Percentiles rank a stretch among this genome's conserved stretches.
phyloP scores from a whole-genome alignment of 2,888 invertebrate genomes.

The Ptycholaimellus sp. region DNA sequence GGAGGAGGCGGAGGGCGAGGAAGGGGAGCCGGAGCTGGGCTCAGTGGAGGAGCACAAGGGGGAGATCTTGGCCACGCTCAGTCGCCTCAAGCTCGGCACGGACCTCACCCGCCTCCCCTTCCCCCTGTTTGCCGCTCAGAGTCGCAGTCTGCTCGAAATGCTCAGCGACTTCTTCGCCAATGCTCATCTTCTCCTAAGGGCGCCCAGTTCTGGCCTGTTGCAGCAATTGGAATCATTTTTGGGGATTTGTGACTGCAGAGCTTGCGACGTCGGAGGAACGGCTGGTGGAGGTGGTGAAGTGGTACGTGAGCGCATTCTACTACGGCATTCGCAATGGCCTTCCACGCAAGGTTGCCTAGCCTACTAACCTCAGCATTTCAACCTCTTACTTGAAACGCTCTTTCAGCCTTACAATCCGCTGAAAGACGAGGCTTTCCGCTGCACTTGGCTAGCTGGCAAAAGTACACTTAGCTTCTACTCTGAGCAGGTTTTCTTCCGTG shows the following conservation, averaged over 20 bases:
- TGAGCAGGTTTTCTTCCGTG: neutral
- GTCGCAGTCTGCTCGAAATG: conserved; percentile 32
- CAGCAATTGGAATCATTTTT: too few relatives aligned
- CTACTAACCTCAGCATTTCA: too few relatives aligned
- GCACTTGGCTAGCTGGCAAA: conserved; percentile 28
- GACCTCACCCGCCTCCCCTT: conserved; percentile 32
- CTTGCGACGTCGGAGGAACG: conserved; percentile 25
- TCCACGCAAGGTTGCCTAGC: too few relatives aligned
- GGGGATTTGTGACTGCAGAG: too few relatives aligned
- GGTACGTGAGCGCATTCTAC: conserved; percentile 22
- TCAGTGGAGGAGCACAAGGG: neutral
- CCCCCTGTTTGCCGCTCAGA: conserved; percentile 33
- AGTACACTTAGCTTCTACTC: neutral
- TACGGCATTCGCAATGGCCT: conserved; percentile 3
- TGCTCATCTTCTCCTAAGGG: conserved; percentile 29
- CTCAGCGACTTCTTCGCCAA: conserved; percentile 34
- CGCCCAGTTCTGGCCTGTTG: conserved; percentile 6
- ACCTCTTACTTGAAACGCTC: too few relatives aligned
- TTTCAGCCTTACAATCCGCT: conserved; percentile 35
- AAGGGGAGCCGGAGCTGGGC: neutral
- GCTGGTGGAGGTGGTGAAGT: conserved; percentile 30
- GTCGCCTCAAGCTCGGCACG: conserved; percentile 34
- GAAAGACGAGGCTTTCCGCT: conserved; percentile 34
- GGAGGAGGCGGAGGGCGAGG: too few relatives aligned
- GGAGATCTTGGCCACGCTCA: conserved; percentile 30